Evolutionary conservation across 2,888 invertebrate genomes (phyloP), one percentile per base, ranked within the genome.

Genomic region (Adela reaumurella): DNA sequence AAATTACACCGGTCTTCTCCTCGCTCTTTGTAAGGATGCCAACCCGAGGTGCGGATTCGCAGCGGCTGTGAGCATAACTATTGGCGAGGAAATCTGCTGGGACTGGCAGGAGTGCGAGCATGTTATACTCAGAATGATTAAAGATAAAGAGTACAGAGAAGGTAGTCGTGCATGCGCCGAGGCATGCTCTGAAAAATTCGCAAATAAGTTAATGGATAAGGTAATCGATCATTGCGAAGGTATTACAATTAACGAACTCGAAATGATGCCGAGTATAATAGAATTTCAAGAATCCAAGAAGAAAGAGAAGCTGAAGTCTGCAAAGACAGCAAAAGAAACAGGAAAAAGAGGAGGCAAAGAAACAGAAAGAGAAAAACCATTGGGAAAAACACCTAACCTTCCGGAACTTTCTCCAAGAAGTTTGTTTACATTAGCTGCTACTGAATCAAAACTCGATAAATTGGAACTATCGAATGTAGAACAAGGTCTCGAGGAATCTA

Each of bases 1-100:
- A 54, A 86, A 85, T 58, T 88, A 88, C 60, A 80, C 85, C 1
- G 83, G 83, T 4, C 68, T 88, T 57, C 62, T 88, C 28, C 61
- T 87, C 51, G 81, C 81, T 17, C 83, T 87, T 56, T 87, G 86
- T 58, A 87, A 86, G 66, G 81, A 71, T 56, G 52, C 58, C 17
- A 67, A 82, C 57, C 78, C 83, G 0, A 63, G 74, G 4, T 64
- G 72, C 55, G 87, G 86, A 1, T 77, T 87, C 47, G 78, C 68
- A 0, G 81, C 79, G 53, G 85, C 85, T 1, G 56, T 87, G 17
- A 74, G 81, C 17, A 66, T 87, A 55, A 74, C 80, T 17, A 58
- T 82, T 10, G 86, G 85, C 1, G 80, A 74, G 57, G 66, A 66
- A 49, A 68, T 80, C 4, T 85, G 85, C 60, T 72, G 64, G 56